Percentiles rank a stretch among this genome's conserved stretches.
phyloP scores from a whole-genome alignment of 2,888 invertebrate genomes.

The Melikaiella ostensackeni region DNA sequence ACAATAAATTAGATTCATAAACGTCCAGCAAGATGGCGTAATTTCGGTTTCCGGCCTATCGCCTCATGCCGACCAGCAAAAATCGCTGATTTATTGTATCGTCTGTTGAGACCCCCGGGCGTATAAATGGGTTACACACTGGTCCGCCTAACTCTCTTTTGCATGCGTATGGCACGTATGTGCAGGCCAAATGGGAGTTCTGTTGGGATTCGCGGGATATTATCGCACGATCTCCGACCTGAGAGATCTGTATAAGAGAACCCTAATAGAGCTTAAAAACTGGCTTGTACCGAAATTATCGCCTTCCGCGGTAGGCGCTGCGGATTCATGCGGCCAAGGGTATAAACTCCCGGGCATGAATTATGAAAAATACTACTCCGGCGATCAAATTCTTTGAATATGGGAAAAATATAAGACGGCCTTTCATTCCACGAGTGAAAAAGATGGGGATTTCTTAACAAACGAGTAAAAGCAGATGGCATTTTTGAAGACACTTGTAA shows the following conservation, averaged over 20 bases:
- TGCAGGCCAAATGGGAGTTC: slow-evolving; percentile 25
- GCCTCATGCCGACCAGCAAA: slow-evolving; percentile 50
- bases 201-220: slow-evolving; percentile 27
- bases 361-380: slow-evolving; percentile 36
- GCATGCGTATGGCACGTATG: slow-evolving; percentile 21
- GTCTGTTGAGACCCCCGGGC: slow-evolving; percentile 44
- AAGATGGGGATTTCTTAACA: neutral
- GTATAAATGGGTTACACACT: neutral
- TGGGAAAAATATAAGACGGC: slow-evolving; percentile 14
- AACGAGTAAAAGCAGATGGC: neutral
- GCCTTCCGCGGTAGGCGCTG: slow-evolving; percentile 38
- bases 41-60: slow-evolving; percentile 65
- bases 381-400: slow-evolving; percentile 23
- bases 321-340: slow-evolving; percentile 19
- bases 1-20: slow-evolving; percentile 65
- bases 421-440: neutral
- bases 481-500: neutral
- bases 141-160: slow-evolving; percentile 8
- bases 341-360: slow-evolving; percentile 37
- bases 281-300: slow-evolving; percentile 37
- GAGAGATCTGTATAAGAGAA: slow-evolving; percentile 29
- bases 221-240: slow-evolving; percentile 38
- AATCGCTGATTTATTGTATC: slow-evolving; percentile 65
- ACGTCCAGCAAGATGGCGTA: slow-evolving; percentile 59
- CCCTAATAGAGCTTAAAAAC: slow-evolving; percentile 39